These are phyloP conservation scores for Callocephalon fimbriatum DNA, from an alignment of 2,113 vertebrate genomes.

Conservation along the genomic window DNA sequence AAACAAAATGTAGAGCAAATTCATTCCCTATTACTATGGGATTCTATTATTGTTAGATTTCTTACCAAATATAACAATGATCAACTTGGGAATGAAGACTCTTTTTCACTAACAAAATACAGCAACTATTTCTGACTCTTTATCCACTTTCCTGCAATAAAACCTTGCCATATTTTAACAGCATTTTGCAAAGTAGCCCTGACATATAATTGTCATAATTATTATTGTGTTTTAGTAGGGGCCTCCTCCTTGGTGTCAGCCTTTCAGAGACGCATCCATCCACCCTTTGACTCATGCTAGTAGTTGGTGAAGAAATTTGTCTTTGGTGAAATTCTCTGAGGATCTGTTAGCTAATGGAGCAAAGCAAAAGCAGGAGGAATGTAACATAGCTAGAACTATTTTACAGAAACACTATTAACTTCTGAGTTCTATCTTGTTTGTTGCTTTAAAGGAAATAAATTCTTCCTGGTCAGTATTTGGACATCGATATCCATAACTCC, in stretches of 20 bases:
- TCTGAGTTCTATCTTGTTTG: neutral
- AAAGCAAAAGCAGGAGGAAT: neutral
- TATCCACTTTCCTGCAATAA: neutral
- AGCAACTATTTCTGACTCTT: neutral
- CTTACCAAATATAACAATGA: neutral
- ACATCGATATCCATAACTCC: neutral
- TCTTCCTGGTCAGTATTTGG: neutral
- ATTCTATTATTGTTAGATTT: neutral
- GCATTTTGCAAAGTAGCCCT: neutral
- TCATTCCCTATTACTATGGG: neutral
- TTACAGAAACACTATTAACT: neutral
- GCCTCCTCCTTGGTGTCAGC: neutral
- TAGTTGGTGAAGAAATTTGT: neutral
- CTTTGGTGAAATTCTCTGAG: neutral
- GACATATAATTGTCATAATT: neutral
- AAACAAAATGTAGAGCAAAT: neutral
- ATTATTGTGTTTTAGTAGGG: neutral
- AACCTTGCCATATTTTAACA: neutral
- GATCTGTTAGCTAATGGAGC: neutral
- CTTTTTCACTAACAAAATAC: neutral
- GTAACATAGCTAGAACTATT: neutral
- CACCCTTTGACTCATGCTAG: neutral
- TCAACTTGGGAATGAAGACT: fast-evolving
- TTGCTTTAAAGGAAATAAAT: neutral
- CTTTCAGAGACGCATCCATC: neutral